A percentile compares a stretch with the other conserved stretches of the same genome.
Conservation (phyloP, 2,113 vertebrate genomes). For the Benthochromis sp. region DNA sequence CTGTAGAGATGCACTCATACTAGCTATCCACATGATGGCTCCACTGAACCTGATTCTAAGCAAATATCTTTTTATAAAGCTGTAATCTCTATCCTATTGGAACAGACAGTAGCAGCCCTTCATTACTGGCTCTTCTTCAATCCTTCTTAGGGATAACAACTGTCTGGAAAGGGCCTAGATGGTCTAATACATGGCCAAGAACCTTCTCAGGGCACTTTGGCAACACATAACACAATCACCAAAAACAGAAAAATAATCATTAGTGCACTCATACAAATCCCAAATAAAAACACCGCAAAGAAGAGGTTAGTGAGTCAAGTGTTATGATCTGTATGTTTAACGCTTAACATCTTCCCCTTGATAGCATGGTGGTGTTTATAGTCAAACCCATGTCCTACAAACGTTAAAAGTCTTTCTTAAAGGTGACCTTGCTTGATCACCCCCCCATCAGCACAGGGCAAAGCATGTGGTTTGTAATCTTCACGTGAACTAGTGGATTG, state of each 20-base stretch:
- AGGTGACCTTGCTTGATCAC: slow-evolving; percentile 27
- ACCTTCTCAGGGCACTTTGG: neutral
- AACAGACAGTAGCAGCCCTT: neutral
- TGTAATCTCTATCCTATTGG: slow-evolving; percentile 14
- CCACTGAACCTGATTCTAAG: neutral
- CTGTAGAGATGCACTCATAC: neutral
- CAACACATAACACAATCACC: neutral
- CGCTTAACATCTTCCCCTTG: neutral
- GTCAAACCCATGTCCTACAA: neutral
- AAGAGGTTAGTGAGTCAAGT: neutral
- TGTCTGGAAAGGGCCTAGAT: slow-evolving; percentile 10
- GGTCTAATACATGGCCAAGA: neutral
- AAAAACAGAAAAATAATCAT: neutral
- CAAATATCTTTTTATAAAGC: neutral
- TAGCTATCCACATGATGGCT: slow-evolving; percentile 44
- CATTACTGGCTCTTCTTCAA: slow-evolving; percentile 7
- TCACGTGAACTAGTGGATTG: slow-evolving; percentile 51
- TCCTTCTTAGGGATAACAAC: slow-evolving; percentile 33
- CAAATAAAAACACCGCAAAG: neutral
- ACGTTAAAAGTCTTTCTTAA: neutral
- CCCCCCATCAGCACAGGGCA: slow-evolving; percentile 30
- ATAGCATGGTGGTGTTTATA: neutral
- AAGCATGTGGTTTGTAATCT: slow-evolving; percentile 61
- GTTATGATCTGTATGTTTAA: neutral
- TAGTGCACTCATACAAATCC: neutral